Evolutionary conservation across 2,888 invertebrate species (phyloP).

Genomic region (Cataglyphis rosenhaueri): DNA sequence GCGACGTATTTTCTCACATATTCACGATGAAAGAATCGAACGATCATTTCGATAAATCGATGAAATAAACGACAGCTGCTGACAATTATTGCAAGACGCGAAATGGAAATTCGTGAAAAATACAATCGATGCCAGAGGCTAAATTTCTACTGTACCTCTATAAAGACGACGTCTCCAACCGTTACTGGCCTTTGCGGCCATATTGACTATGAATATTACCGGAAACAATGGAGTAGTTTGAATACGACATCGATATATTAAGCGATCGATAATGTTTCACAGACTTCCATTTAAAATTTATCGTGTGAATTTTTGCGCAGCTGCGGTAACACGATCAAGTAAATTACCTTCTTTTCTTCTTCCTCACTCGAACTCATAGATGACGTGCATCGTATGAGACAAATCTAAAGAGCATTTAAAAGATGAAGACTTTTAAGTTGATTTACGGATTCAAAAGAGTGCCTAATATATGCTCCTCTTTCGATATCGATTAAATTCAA

Average conservation of each 20-base stretch:
- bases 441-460: background rate
- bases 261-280: background rate
- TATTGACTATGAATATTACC: constrained; percentile 24
- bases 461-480: no score
- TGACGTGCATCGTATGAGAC: background rate
- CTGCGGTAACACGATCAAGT: background rate
- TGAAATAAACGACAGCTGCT: background rate
- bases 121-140: background rate
- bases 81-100: background rate
- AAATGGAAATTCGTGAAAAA: background rate
- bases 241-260: constrained; percentile 28
- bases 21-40: background rate
- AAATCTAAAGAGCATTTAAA: background rate
- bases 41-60: background rate
- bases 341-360: no score
- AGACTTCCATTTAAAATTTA: background rate
- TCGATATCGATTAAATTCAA: background rate
- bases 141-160: constrained; percentile 27
- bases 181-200: constrained; percentile 32
- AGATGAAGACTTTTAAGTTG: background rate
- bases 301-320: background rate
- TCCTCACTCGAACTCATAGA: background rate
- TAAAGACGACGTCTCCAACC: constrained; percentile 13
- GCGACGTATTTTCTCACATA: background rate
- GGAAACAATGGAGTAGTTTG: constrained; percentile 28